Evolutionary conservation across 2,888 invertebrate species (phyloP), one percentile per base, ranked within the genome.

Genomic region (Scaeva pyrastri): DNA sequence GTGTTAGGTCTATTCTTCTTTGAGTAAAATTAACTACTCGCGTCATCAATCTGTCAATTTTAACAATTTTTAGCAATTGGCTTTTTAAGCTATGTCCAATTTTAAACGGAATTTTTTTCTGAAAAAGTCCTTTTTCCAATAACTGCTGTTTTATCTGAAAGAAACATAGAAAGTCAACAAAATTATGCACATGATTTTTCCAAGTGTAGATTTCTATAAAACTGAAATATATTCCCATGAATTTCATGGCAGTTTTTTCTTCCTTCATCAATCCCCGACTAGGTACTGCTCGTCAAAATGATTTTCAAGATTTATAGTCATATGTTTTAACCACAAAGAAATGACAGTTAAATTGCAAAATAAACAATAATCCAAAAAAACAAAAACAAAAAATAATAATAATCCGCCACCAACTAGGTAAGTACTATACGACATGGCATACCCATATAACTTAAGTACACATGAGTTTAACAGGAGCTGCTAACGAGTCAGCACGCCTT

Each of bases 401-500:
- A 39, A 55, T 73, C 73, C 77, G 48, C 73, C 77, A 64, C 68
- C 70, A 80, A 50, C 39, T 41, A n/a, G n/a, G n/a, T n/a, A n/a
- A 16, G 21, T 21, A 36, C 48, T 56, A 8, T 64, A 41, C 43
- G 55, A n/a, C n/a, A n/a, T n/a, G n/a, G n/a, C n/a, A n/a, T n/a
- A n/a, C n/a, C n/a, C n/a, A 45, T 31, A 21, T 14, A 19, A 21
- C 36, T 23, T 68, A 48, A 16, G 16, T 52, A 39, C 8, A 75
- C n/a, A n/a, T n/a, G n/a, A 50, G 52, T 66, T 75, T 64, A 75
- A 39, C 85, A 81, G 85, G 75, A 85, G 80, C 84, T 72, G 80
- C 71, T 72, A 72, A 80, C 80, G 80, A 76, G 80, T 64, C 76
- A 77, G 70, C 81, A 86, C 86, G 77, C 82, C 77, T 80, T 56